phyloP scores from a whole-genome alignment of 2,113 vertebrate species.

The Thinocorus orbignyianus region DNA sequence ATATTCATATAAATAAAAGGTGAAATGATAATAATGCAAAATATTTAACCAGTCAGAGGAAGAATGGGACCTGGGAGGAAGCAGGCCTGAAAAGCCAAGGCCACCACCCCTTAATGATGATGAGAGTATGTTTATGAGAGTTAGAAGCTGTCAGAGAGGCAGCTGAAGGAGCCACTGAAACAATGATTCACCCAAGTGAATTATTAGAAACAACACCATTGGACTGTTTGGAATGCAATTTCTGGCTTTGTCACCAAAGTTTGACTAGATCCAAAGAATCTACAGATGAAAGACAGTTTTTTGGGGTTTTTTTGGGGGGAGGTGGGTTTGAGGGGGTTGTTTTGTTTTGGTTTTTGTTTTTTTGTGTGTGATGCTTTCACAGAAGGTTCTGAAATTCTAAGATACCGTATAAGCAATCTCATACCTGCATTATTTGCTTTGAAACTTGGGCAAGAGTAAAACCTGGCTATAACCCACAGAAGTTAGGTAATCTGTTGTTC shows the following conservation, averaged over 20 bases:
- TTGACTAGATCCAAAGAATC: background rate
- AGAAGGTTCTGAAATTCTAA: background rate
- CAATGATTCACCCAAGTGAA: background rate
- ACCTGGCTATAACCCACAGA: background rate
- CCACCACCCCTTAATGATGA: background rate
- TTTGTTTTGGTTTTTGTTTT: no score
- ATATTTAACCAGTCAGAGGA: background rate
- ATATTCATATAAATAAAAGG: background rate
- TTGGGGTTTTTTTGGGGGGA: background rate
- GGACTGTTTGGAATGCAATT: background rate
- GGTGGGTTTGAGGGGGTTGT: no score
- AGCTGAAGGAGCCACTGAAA: background rate
- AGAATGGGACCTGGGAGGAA: background rate
- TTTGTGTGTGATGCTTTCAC: background rate
- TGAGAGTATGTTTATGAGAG: background rate
- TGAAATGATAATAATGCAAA: background rate
- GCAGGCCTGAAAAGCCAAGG: background rate
- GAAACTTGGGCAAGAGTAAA: background rate
- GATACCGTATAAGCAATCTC: background rate
- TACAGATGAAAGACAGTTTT: background rate
- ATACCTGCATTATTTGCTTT: background rate
- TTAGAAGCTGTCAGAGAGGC: background rate
- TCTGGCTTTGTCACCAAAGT: background rate
- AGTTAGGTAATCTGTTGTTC: background rate
- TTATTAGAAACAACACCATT: background rate